Evolutionary conservation across 2,888 invertebrate genomes (phyloP), one percentile per base, ranked within the genome.

Genomic region (Drosophila atripex): DNA sequence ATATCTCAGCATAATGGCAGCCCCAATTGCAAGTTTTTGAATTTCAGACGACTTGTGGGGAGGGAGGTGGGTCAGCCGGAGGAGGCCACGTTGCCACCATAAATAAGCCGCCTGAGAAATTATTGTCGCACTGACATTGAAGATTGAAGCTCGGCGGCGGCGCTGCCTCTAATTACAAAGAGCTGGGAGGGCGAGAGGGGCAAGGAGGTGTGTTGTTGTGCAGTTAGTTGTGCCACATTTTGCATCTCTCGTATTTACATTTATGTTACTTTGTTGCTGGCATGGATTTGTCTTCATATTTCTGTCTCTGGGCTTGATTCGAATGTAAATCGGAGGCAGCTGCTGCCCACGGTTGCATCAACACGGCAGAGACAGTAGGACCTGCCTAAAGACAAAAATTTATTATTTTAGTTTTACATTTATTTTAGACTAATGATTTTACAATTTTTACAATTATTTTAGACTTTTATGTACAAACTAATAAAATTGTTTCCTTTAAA

Each of bases 151-250:
- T 72, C 71, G 73, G 63, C 38, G 52, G 49, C 76, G 57, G 43
- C 72, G 66, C 59, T 73, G 77, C 79, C 68, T 87, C 74, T 87
- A 87, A 85, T 87, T 85, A 85, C 80, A 75, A 65, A 65, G 76
- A 69, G 74, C 47, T 23, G 28, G 25, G 43, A n/a, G n/a, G n/a
- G n/a, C n/a, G 49, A 12, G 32, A 14, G 35, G 25, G 16, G 7
- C 12, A n/a, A 23, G 50, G 16, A 23, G 50, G 7, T 6, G 43
- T 70, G 41, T 66, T 58, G 43, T 69, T 45, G 71, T 72, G 83
- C 80, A 77, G 86, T 85, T 87, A 82, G 68, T 78, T 87, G 88
- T 85, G 79, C 73, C 86, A 82, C 79, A 85, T 82, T 85, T 78
- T 64, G 86, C 79, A 85, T 82, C 77, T 74, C 47, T 70, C 46